Conservation (phyloP, 2,113 vertebrate genomes). For the Mormyrus lacerda region DNA sequence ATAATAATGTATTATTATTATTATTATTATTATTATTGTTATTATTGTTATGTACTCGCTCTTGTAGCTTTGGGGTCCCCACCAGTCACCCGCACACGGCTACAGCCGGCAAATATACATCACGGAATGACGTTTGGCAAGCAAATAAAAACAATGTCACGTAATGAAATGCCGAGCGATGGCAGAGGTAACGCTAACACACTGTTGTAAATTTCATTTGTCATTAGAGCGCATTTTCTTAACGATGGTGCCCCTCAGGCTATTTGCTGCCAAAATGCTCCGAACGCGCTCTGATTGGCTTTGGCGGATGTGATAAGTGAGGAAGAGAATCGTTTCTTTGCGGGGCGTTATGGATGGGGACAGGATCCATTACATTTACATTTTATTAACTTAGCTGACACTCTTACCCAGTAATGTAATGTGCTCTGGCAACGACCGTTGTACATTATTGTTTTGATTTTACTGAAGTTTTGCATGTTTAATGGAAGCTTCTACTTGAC, state of each 20-base stretch:
- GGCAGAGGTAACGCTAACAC: background rate
- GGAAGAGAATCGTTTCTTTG: background rate
- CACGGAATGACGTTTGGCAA: background rate
- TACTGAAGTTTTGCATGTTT: background rate
- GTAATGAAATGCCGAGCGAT: background rate
- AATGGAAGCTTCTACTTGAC: background rate
- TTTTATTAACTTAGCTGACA: constrained; percentile 12
- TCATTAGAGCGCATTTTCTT: background rate
- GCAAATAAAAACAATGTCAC: background rate
- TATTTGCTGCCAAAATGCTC: background rate
- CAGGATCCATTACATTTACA: background rate
- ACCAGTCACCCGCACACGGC: background rate
- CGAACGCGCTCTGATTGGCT: background rate
- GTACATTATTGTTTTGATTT: background rate
- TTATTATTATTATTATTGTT: background rate
- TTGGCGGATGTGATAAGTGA: background rate
- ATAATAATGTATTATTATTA: background rate
- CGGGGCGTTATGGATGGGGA: background rate
- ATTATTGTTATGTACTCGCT: background rate
- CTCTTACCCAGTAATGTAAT: background rate
- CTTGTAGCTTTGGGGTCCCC: background rate
- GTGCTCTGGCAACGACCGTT: background rate
- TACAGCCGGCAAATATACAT: background rate
- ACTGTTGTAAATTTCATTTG: background rate
- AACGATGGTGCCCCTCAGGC: background rate